Evolutionary conservation across 2,797 vertebrate genomes (phyloP).

Genomic region (Acipenser transmontanus): DNA sequence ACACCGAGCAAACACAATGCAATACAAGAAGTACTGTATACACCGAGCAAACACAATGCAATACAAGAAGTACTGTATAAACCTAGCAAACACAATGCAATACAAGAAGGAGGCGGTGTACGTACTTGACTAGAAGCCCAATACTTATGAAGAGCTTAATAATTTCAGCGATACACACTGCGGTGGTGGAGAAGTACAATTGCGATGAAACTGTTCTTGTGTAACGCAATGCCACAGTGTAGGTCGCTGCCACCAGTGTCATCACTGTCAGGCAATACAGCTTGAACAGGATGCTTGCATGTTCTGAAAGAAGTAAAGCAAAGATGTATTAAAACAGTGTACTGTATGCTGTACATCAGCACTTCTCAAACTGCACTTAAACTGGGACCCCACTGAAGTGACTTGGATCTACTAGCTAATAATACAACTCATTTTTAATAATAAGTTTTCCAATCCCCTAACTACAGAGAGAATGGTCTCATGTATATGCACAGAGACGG

Average conservation of each 20-base stretch:
- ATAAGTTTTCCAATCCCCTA: too few species aligned
- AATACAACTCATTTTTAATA: too few species aligned
- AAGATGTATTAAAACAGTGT: too few species aligned
- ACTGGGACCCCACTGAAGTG: too few species aligned
- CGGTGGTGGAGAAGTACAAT: slow-evolving; percentile 87
- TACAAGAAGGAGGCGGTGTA: slow-evolving; percentile 20
- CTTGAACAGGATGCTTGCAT: slow-evolving; percentile 80
- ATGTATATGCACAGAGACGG: too few species aligned
- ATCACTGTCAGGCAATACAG: slow-evolving; percentile 91
- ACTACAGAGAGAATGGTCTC: too few species aligned
- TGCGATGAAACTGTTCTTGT: slow-evolving; percentile 72
- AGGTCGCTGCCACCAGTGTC: slow-evolving; percentile 87
- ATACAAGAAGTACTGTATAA: too few species aligned
- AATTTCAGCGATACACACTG: slow-evolving; percentile 83
- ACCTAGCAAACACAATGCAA: not conserved
- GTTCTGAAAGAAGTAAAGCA: slow-evolving; percentile 54
- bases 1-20: slow-evolving; percentile 6
- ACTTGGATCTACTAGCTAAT: too few species aligned
- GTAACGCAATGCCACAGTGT: slow-evolving; percentile 79
- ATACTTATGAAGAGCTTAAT: slow-evolving; percentile 83
- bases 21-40: not conserved
- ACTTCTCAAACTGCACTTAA: too few species aligned
- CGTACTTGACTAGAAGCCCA: slow-evolving; percentile 84
- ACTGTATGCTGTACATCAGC: too few species aligned
- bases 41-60: too few species aligned